These are phyloP conservation scores for Bellardia pandia DNA, from an alignment of 2,888 invertebrate genomes.

Conservation along the genomic window DNA sequence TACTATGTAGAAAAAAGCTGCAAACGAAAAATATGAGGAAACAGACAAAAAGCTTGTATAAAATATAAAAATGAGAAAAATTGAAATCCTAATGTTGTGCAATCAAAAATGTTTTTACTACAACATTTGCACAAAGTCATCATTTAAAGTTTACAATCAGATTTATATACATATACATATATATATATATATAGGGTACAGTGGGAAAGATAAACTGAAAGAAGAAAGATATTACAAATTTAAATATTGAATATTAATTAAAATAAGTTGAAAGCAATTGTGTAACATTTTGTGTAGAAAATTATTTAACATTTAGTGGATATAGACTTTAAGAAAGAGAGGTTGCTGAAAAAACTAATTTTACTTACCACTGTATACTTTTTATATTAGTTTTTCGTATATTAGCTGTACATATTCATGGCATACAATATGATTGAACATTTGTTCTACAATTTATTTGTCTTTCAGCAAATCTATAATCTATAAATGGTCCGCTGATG, in stretches of 20 bases:
- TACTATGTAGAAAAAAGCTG: not conserved
- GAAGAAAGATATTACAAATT: not conserved
- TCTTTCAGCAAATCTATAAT: conserved; percentile 4
- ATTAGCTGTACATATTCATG: not conserved
- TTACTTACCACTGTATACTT: not conserved
- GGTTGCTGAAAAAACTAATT: not conserved
- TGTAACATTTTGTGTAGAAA: too few relatives aligned
- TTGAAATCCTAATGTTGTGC: not conserved
- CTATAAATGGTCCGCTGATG: not conserved
- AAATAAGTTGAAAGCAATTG: too few relatives aligned
- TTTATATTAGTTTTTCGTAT: not conserved
- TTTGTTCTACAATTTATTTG: not conserved
- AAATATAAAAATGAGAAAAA: not conserved
- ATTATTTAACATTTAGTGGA: too few relatives aligned
- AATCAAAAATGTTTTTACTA: conserved; percentile 1
- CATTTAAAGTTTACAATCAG: conserved; percentile 21
- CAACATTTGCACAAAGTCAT: conserved; percentile 9
- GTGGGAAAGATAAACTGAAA: not conserved
- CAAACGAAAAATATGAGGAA: not conserved
- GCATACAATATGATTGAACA: not conserved
- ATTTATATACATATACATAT: not conserved
- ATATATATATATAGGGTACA: not conserved
- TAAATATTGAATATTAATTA: too few relatives aligned
- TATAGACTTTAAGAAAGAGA: too few relatives aligned
- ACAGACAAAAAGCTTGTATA: not conserved